phyloP scores from a whole-genome alignment of 2,797 vertebrate species.

The Podargus strigoides region DNA sequence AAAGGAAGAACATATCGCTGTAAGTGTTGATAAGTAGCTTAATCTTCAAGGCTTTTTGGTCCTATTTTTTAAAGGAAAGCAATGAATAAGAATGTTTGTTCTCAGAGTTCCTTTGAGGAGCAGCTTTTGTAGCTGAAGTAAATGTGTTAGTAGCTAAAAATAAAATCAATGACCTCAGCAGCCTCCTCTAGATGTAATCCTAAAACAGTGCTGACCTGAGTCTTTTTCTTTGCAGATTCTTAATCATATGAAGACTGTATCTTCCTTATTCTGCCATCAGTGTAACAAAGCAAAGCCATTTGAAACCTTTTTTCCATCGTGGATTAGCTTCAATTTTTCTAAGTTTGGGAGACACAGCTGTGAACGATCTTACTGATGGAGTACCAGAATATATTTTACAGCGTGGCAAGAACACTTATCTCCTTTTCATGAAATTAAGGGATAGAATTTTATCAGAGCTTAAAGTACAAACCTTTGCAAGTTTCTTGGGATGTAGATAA shows the following conservation, averaged over 20 bases:
- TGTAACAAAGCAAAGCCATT: background rate
- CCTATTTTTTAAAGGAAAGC: slow-evolving; percentile 10
- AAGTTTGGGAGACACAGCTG: background rate
- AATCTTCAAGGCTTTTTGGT: slow-evolving; percentile 28
- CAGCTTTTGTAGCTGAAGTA: slow-evolving; percentile 5
- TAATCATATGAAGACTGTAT: background rate
- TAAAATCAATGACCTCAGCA: slow-evolving; percentile 20
- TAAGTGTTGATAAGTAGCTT: slow-evolving; percentile 26
- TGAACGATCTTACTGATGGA: background rate
- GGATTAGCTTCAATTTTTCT: background rate
- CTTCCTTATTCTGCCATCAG: background rate
- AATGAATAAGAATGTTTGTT: slow-evolving; percentile 23
- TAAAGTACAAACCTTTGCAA: background rate
- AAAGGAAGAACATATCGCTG: background rate
- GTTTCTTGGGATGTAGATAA: background rate
- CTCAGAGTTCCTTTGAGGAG: background rate
- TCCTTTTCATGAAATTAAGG: background rate
- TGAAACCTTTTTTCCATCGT: background rate
- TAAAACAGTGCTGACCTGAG: background rate
- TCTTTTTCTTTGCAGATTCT: background rate
- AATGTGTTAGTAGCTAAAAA: slow-evolving; percentile 20
- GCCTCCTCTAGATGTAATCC: background rate
- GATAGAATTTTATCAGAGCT: background rate
- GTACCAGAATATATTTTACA: background rate
- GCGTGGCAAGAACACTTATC: background rate